Evolutionary conservation across 1,140 invertebrate species (phyloP), one percentile per base, ranked within the genome.

Genomic region (Lasioglossum baleicum): DNA sequence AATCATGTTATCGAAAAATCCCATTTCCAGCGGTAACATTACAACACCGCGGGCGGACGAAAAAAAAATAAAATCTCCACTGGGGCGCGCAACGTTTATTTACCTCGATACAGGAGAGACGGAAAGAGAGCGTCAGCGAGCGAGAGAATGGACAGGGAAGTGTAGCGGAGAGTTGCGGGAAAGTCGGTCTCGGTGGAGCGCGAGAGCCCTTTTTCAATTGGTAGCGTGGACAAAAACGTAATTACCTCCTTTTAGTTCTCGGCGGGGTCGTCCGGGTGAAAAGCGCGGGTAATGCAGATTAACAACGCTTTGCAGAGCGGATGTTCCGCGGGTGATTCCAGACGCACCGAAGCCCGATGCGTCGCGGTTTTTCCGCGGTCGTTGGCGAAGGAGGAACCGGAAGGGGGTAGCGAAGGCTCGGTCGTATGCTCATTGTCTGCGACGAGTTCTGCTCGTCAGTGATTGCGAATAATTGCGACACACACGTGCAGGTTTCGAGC

Each of bases 391-490:
- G 17, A 17, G 17, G 17, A 53, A 17, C 17, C 17, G 51, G 17
- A 53, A 53, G 13, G 17, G 17, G 51, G 6, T 1, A 6, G 51
- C 17, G 13, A 6, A 2, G 51, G 44, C 44, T 11, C 44, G 8
- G 44, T 48, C 1, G 10, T 11, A 48, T 11, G 8, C 22, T 65
- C 69, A 56, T 78, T 73, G 71, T 80, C 67, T 48, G 8, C 15
- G 17, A n/a, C 20, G 60, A 53, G 13, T 26, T 17, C 17, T 22
- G 8, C 73, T 68, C 73, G 68, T 42, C 51, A 48, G 35, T 56
- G 44, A n/a, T 26, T 67, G 77, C 72, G 51, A 68, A 68, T 81
- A 81, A 84, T 68, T 63, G 68, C 68, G 15, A 35, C 20, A 2
- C 7, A 48, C 35, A 51, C 67, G 15, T 67, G 44, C 17, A 56